These are phyloP conservation scores for Anguilla megastoma DNA, from an alignment of 2,797 vertebrate genomes.

Conservation along the genomic window DNA sequence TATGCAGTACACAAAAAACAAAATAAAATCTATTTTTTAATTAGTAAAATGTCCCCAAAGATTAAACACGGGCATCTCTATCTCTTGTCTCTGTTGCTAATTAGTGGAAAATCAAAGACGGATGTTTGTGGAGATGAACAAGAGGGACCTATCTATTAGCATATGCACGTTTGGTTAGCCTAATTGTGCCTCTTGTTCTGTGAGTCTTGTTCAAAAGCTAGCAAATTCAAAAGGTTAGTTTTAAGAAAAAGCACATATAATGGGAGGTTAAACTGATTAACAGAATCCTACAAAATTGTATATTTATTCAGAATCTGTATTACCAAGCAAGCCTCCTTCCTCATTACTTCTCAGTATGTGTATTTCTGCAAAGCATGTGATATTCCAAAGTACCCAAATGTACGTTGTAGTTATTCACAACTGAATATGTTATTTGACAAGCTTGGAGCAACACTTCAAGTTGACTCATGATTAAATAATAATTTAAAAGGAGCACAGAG, in stretches of 20 bases:
- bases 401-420: not conserved
- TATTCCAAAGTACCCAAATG: not conserved
- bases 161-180: slow-evolving; percentile 5
- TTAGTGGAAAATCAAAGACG: slow-evolving; percentile 31
- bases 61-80: slow-evolving; percentile 5
- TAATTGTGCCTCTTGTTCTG: not conserved
- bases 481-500: not conserved
- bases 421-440: slow-evolving; percentile 1
- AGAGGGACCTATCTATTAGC: slow-evolving; percentile 22
- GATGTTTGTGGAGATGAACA: slow-evolving; percentile 16
- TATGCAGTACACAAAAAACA: slow-evolving; percentile 1
- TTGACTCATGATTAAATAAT: slow-evolving; percentile 24
- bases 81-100: slow-evolving; percentile 20
- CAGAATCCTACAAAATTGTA: not conserved
- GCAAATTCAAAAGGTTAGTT: slow-evolving; percentile 9
- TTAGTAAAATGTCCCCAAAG: not conserved
- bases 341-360: not conserved
- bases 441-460: slow-evolving; percentile 5
- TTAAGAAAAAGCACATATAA: slow-evolving; percentile 2
- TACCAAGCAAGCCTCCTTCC: not conserved
- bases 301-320: not conserved
- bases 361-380: not conserved
- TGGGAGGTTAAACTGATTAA: slow-evolving; percentile 27
- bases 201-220: not conserved
- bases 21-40: slow-evolving; percentile 18